Base-by-base conservation (phyloP, 2,797 vertebrate species). In the Danio jaintianensis region DNA sequence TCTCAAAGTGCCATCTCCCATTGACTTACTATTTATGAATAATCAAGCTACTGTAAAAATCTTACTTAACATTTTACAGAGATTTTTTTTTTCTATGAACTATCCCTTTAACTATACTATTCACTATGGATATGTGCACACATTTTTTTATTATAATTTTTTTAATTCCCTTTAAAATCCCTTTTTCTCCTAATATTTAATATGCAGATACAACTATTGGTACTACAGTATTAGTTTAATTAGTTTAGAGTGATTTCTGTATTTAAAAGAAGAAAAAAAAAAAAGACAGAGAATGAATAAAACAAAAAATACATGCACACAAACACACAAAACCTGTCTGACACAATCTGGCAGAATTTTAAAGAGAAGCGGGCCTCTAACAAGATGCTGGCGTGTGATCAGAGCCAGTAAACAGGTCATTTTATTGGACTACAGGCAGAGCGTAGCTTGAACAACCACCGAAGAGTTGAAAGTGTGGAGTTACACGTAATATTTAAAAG, bases 341-440 rank as follows among this genome's bases (percentile, higher is more conserved):
- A 29, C 29, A 73, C 1, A 22, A 42, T 36, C 38, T 79, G 63
- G 66, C 45, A 61, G 12, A 13, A 8, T 53, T 70, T 59, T 70
- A 43, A 43, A 40, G 38, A 62, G n/a, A 67, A 38, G 5, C 42
- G n/a, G 22, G 40, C 36, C 56, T 58, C 43, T 63, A 52, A 45
- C 47, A 42, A 52, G 20, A 13, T 70, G 38, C 38, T 78, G 76
- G 66, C 13, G 2, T 22, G n/a, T 61, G 55, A 78, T 61, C 53
- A 61, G 64, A 78, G 76, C 47, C 22, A 20, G 76, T 50, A 70
- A 70, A 70, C 66, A 62, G 47, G n/a, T 79, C 43, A 43, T 58
- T 71, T 58, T 48, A 78, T 71, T 70, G 13, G 43, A 78, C n/a
- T 48, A 16, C 43, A 22, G 47, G 10, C 47, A 47, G 18, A 70